These are phyloP conservation scores for Sericinus montela DNA, from an alignment of 2,888 invertebrate species.

Conservation along the genomic window DNA sequence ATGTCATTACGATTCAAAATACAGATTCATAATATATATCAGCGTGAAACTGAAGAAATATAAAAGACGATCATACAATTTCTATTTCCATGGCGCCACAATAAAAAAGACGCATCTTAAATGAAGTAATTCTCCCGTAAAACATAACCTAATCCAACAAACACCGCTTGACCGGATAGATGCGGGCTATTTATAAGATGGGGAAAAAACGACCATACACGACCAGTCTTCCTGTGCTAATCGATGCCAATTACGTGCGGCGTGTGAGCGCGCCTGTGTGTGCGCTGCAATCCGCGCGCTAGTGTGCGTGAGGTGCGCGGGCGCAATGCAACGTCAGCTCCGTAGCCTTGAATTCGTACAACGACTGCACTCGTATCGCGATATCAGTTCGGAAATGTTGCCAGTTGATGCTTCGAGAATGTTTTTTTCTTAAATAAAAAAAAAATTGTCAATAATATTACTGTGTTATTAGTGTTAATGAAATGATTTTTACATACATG, in stretches of 20 bases:
- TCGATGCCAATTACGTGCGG: constrained; percentile 65
- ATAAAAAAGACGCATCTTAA: neutral
- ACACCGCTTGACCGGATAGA: constrained; percentile 35
- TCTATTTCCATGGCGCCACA: neutral
- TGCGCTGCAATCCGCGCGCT: constrained; percentile 27
- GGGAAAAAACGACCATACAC: constrained; percentile 40
- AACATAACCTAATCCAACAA: constrained; percentile 39
- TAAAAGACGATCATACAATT: neutral
- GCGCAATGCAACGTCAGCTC: constrained; percentile 40
- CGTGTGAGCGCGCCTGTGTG: constrained; percentile 14
- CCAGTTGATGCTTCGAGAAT: constrained; percentile 9
- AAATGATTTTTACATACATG: too few relatives aligned
- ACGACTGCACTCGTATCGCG: constrained; percentile 64
- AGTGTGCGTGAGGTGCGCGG: constrained; percentile 32
- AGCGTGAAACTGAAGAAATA: too few relatives aligned
- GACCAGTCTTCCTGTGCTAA: constrained; percentile 74
- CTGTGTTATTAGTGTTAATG: too few relatives aligned
- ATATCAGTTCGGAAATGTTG: constrained; percentile 47
- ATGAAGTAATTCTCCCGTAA: constrained; percentile 21
- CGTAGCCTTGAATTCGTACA: constrained; percentile 66
- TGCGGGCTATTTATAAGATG: constrained; percentile 31
- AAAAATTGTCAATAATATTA: neutral
- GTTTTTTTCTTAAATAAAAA: constrained; percentile 5
- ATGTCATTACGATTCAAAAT: too few relatives aligned
- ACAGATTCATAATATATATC: too few relatives aligned